Evolutionary conservation across 2,113 vertebrate genomes (phyloP).

Genomic region (Phalacrocorax pelagicus): DNA sequence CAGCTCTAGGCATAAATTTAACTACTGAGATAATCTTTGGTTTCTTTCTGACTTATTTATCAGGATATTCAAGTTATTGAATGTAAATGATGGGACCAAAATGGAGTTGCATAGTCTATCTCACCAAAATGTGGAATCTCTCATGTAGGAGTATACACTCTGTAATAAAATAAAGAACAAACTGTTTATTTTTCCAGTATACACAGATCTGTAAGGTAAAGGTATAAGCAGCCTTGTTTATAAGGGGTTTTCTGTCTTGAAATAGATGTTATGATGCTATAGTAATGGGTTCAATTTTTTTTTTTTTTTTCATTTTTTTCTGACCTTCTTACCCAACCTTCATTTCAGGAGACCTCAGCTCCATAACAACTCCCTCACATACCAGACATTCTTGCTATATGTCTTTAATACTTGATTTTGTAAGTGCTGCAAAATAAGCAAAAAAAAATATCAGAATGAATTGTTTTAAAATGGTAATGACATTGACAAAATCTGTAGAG

Average conservation of each 20-base stretch:
- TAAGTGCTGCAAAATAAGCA: no score
- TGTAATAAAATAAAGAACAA: background rate
- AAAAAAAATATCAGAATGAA: no score
- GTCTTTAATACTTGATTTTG: no score
- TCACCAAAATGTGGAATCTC: background rate
- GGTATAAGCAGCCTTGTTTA: background rate
- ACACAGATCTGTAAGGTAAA: background rate
- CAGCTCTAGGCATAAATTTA: background rate
- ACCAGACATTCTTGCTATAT: no score
- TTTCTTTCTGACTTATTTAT: background rate
- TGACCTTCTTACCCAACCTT: no score
- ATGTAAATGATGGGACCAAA: background rate
- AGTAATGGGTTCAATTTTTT: background rate
- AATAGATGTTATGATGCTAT: background rate
- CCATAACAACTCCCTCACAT: no score
- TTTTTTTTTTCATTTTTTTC: background rate
- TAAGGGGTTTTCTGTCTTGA: background rate
- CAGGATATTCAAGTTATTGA: background rate
- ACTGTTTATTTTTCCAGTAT: background rate
- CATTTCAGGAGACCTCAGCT: no score
- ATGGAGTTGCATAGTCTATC: background rate
- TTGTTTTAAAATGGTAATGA: no score
- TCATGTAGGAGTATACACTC: background rate
- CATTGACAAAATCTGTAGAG: no score
- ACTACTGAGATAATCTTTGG: background rate